phyloP scores from a whole-genome alignment of 2,113 vertebrate genomes.

The Hydrochoerus hydrochaeris region DNA sequence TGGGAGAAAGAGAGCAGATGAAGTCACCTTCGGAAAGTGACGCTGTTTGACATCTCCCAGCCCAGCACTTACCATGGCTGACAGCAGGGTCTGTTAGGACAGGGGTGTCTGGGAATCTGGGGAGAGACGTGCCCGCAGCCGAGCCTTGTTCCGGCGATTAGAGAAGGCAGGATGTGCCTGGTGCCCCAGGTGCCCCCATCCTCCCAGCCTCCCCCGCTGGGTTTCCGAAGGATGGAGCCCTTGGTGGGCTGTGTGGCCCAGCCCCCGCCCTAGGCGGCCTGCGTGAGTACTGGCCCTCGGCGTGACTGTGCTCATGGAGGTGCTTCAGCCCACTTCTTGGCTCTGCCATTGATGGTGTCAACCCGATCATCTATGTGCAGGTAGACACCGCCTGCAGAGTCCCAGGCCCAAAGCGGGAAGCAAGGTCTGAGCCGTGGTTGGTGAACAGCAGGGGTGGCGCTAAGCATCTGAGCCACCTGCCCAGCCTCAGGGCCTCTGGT shows the following conservation, averaged over 20 bases:
- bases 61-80: not conserved
- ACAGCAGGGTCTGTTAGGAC: not conserved
- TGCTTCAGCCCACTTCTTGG: not conserved
- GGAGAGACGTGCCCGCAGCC: accelerated
- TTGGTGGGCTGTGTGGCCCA: not conserved
- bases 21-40: constrained; percentile 58
- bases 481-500: not conserved
- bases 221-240: not conserved
- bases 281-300: accelerated
- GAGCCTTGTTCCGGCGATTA: not conserved
- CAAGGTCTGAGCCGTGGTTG: not conserved
- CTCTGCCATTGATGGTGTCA: not conserved
- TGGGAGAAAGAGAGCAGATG: constrained; percentile 13
- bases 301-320: no score
- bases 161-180: not conserved
- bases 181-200: not conserved
- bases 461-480: not conserved
- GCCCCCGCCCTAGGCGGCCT: not conserved
- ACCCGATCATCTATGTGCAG: not conserved
- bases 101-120: accelerated
- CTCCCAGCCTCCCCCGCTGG: accelerated
- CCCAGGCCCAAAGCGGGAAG: not conserved
- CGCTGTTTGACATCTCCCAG: constrained; percentile 33
- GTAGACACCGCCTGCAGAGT: not conserved
- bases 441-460: not conserved